These are phyloP conservation scores for Dioctria rufipes DNA, from an alignment of 2,888 invertebrate genomes.

Conservation along the genomic window DNA sequence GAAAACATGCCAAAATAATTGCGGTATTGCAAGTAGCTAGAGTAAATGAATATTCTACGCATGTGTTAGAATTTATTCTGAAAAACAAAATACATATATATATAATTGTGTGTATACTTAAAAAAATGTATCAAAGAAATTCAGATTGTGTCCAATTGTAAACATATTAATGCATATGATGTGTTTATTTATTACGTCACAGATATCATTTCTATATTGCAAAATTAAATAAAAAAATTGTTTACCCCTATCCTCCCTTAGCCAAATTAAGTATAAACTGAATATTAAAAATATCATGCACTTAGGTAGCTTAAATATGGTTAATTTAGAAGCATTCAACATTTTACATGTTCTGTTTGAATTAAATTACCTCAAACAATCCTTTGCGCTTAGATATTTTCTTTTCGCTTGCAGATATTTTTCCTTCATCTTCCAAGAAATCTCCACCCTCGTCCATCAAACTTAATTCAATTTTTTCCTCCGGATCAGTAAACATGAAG, in stretches of 20 bases:
- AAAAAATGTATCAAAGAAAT: too few species aligned
- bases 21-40: too few species aligned
- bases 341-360: background rate
- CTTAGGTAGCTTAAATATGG: background rate
- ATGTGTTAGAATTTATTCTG: too few species aligned
- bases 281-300: background rate
- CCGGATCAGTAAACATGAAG: constrained; percentile 98
- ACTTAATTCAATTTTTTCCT: constrained; percentile 83
- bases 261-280: background rate
- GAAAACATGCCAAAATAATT: too few species aligned
- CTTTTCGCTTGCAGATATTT: constrained; percentile 68
- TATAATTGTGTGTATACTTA: too few species aligned
- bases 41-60: too few species aligned
- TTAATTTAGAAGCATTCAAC: constrained; percentile 12
- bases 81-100: too few species aligned
- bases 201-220: background rate
- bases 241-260: background rate
- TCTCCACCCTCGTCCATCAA: constrained; percentile 76
- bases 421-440: constrained; percentile 67
- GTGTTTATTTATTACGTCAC: background rate
- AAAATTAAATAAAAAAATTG: background rate
- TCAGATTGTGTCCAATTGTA: too few species aligned
- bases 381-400: constrained; percentile 70
- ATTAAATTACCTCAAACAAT: constrained; percentile 67
- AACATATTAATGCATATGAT: too few species aligned